phyloP scores from a whole-genome alignment of 2,888 invertebrate species.

The Alsophila aescularia region DNA sequence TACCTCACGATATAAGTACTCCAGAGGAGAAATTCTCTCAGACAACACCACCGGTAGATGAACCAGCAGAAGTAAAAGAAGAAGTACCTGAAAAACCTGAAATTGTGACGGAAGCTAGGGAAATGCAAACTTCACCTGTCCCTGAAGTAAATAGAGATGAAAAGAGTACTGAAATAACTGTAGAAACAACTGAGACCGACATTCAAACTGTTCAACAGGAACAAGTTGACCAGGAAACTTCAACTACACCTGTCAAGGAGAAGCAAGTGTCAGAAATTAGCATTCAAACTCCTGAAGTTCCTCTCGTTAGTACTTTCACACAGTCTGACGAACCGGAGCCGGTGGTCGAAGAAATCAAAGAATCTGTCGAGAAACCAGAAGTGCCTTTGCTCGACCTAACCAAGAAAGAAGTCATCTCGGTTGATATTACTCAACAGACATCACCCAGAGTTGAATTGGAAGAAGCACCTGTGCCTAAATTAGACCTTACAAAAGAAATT shows the following conservation, averaged over 20 bases:
- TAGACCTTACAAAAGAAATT: conserved; percentile 41
- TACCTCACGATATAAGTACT: conserved; percentile 63
- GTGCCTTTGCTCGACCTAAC: conserved; percentile 31
- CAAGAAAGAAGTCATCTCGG: conserved; percentile 45
- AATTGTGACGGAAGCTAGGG: conserved; percentile 73
- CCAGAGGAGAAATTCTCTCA: conserved; percentile 81
- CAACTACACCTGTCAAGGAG: conserved; percentile 64
- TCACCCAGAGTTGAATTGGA: conserved; percentile 47
- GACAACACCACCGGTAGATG: conserved; percentile 65
- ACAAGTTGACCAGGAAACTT: conserved; percentile 67
- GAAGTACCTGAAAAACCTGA: conserved; percentile 59
- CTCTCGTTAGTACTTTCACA: conserved; percentile 64
- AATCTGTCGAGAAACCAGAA: conserved; percentile 33
- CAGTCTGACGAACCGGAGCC: conserved; percentile 73
- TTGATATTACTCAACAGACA: conserved; percentile 57
- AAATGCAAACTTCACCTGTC: conserved; percentile 83
- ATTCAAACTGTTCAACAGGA: conserved; percentile 69
- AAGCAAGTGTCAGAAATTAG: conserved; percentile 63
- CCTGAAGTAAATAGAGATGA: conserved; percentile 61
- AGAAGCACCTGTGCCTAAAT: conserved; percentile 35
- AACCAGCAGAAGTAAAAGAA: conserved; percentile 45
- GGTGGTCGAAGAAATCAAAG: conserved; percentile 27
- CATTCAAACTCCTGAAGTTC: conserved; percentile 70
- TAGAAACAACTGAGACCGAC: conserved; percentile 70
- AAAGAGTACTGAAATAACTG: conserved; percentile 67